Evolutionary conservation across 2,797 vertebrate genomes (phyloP).

Genomic region (Siniperca undulata): DNA sequence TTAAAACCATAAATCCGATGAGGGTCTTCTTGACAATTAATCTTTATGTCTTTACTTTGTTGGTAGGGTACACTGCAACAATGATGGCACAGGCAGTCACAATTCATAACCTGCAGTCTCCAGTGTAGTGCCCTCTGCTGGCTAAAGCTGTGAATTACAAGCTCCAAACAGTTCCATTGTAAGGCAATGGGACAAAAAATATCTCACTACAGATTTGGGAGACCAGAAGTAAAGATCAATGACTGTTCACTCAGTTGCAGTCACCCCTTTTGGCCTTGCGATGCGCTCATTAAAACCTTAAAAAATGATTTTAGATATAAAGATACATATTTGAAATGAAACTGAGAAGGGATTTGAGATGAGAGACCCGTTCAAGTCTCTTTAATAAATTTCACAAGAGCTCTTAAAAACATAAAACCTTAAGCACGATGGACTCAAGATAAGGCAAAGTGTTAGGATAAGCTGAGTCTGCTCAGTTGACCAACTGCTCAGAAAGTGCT

Average conservation of each 20-base stretch:
- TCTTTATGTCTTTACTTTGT: conserved; percentile 47
- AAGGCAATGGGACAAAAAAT: conserved; percentile 62
- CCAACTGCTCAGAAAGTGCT: conserved; percentile 85
- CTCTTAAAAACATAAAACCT: conserved; percentile 79
- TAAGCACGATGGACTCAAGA: conserved; percentile 83
- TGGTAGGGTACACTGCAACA: conserved; percentile 56
- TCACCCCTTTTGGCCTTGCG: conserved; percentile 59
- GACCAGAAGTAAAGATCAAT: conserved; percentile 30
- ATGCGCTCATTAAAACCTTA: conserved; percentile 50
- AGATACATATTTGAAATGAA: conserved; percentile 67
- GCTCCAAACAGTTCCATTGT: conserved; percentile 60
- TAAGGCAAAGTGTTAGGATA: conserved; percentile 87
- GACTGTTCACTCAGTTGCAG: conserved; percentile 46
- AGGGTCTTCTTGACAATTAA: conserved; percentile 66
- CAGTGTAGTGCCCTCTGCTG: conserved; percentile 67
- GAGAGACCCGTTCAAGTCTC: conserved; percentile 53
- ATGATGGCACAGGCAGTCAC: conserved; percentile 65
- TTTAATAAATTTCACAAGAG: conserved; percentile 63
- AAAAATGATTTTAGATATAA: conserved; percentile 51
- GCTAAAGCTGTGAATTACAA: conserved; percentile 59
- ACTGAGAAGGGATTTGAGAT: conserved; percentile 57
- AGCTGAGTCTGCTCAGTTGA: conserved; percentile 82
- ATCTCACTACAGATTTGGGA: conserved; percentile 45
- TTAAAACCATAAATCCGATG: conserved; percentile 72
- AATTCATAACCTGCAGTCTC: conserved; percentile 44